Evolutionary conservation across 1,140 invertebrate species (phyloP).

Genomic region (Drosophila nigromelanica): DNA sequence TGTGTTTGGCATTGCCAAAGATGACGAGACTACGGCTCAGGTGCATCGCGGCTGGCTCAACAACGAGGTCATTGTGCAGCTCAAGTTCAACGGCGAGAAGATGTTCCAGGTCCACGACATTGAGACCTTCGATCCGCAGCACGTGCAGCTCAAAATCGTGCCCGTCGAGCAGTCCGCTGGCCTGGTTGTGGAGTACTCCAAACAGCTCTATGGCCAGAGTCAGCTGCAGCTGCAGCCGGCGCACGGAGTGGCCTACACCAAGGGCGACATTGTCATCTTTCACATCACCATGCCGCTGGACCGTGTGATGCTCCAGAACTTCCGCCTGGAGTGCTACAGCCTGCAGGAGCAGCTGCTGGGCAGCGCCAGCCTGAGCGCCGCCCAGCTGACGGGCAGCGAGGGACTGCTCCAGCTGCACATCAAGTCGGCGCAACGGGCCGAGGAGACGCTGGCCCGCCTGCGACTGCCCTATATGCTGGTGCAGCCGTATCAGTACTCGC

Average conservation of each 20-base stretch:
- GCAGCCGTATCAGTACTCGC: slow-evolving; percentile 88
- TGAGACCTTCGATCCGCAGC: slow-evolving; percentile 77
- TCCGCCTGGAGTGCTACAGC: slow-evolving; percentile 65
- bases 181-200: slow-evolving; percentile 68
- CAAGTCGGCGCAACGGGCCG: slow-evolving; percentile 86
- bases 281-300: slow-evolving; percentile 85
- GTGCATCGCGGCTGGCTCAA: slow-evolving; percentile 92
- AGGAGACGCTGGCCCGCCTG: slow-evolving; percentile 87
- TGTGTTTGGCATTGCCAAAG: slow-evolving; percentile 84
- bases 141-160: slow-evolving; percentile 70
- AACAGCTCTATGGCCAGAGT: slow-evolving; percentile 71
- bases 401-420: slow-evolving; percentile 91
- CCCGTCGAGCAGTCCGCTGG: slow-evolving; percentile 69
- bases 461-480: slow-evolving; percentile 87
- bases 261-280: slow-evolving; percentile 73
- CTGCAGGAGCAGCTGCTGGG: slow-evolving; percentile 86
- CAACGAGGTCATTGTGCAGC: slow-evolving; percentile 90
- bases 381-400: slow-evolving; percentile 86
- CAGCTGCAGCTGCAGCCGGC: slow-evolving; percentile 60
- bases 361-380: slow-evolving; percentile 89
- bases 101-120: slow-evolving; percentile 83
- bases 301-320: slow-evolving; percentile 49
- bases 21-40: slow-evolving; percentile 80
- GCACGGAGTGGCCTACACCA: slow-evolving; percentile 68
- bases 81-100: slow-evolving; percentile 87